Evolutionary conservation across 2,113 vertebrate genomes (phyloP).

Genomic region (Diadophis punctatus): DNA sequence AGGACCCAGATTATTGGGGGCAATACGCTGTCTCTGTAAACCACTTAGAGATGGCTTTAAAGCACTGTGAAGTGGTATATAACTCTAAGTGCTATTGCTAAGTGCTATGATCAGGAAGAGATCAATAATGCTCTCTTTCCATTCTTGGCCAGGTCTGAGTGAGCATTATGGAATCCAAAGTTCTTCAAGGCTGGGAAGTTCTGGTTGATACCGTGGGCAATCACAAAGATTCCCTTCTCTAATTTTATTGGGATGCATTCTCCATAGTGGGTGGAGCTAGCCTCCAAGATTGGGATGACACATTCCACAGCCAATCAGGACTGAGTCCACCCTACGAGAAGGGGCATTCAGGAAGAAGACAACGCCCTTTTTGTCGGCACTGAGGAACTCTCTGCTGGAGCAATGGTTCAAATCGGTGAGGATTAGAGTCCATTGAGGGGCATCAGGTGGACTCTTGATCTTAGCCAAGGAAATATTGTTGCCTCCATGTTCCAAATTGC

Average conservation of each 20-base stretch:
- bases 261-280: too few relatives aligned
- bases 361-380: not conserved
- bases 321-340: too few relatives aligned
- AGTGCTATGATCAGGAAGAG: not conserved
- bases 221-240: not conserved
- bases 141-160: not conserved
- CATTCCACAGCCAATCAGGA: too few relatives aligned
- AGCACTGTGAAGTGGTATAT: too few relatives aligned
- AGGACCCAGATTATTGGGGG: too few relatives aligned
- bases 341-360: too few relatives aligned
- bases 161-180: not conserved
- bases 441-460: not conserved
- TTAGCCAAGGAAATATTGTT: not conserved
- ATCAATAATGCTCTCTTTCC: not conserved
- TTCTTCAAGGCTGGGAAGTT: not conserved
- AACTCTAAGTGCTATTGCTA: too few relatives aligned
- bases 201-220: not conserved
- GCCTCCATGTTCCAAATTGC: not conserved
- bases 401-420: not conserved
- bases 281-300: too few relatives aligned
- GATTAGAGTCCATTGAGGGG: not conserved
- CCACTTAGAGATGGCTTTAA: too few relatives aligned
- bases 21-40: too few relatives aligned
- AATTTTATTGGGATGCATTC: not conserved
- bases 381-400: not conserved